These are phyloP conservation scores for Micromys minutus DNA, from an alignment of 2,113 vertebrate genomes.

Conservation along the genomic window DNA sequence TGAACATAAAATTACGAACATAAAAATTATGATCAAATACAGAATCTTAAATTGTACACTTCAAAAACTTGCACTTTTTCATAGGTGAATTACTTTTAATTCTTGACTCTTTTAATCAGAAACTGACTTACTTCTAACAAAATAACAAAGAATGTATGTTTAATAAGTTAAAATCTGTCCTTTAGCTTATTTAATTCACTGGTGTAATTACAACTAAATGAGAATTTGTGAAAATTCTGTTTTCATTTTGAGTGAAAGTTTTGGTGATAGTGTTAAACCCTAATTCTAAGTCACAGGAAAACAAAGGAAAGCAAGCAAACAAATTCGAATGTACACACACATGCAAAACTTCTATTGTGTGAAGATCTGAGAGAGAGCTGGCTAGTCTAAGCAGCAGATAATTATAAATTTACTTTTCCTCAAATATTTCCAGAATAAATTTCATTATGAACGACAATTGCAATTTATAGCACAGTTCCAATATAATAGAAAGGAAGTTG, in stretches of 20 bases:
- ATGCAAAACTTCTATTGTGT: background rate
- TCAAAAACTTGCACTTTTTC: background rate
- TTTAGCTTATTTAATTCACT: background rate
- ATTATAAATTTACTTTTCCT: slow-evolving; percentile 12
- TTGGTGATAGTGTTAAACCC: background rate
- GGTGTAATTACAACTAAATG: background rate
- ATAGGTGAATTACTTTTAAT: background rate
- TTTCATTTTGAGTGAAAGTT: slow-evolving; percentile 36
- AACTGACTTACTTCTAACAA: background rate
- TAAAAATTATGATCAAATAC: background rate
- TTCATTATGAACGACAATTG: background rate
- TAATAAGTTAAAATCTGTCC: slow-evolving; percentile 19
- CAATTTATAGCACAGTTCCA: background rate
- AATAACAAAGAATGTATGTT: background rate
- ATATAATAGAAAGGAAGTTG: slow-evolving; percentile 6
- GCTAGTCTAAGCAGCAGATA: background rate
- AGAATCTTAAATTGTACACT: background rate
- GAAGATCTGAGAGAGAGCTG: background rate
- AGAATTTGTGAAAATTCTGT: background rate
- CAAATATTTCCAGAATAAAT: slow-evolving; percentile 13
- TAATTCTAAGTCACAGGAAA: slow-evolving; percentile 17
- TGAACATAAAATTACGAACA: too few species aligned
- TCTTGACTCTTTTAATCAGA: background rate
- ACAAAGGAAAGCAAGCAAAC: slow-evolving; percentile 35
- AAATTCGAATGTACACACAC: background rate